phyloP scores from a whole-genome alignment of 2,888 invertebrate species.

The Heliconius charithonia region DNA sequence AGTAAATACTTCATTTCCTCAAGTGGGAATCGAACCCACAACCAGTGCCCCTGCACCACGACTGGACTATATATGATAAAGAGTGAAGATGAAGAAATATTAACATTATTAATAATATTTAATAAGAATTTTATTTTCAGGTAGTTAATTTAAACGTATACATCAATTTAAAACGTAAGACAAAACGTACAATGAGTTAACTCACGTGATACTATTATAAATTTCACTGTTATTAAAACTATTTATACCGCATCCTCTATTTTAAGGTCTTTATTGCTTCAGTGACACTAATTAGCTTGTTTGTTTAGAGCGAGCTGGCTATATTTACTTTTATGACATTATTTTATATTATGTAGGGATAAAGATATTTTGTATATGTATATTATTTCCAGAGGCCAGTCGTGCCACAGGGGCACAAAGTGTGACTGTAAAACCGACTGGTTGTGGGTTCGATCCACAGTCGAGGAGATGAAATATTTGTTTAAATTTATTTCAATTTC shows the following conservation, averaged over 20 bases:
- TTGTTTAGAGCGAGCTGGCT: conserved; percentile 21
- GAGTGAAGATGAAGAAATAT: too few relatives aligned
- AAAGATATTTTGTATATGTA: too few relatives aligned
- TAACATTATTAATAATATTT: too few relatives aligned
- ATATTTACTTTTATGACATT: conserved; percentile 16
- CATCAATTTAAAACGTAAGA: neutral
- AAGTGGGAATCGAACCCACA: neutral
- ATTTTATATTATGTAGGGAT: conserved; percentile 3
- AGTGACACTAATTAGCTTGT: conserved; percentile 42
- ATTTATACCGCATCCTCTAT: conserved; percentile 37
- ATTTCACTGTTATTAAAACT: conserved; percentile 27
- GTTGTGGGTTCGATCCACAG: too few relatives aligned
- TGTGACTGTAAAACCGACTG: too few relatives aligned
- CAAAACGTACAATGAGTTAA: neutral
- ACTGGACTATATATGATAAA: neutral
- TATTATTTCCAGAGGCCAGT: too few relatives aligned
- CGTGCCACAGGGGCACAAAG: too few relatives aligned
- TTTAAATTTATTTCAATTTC: too few relatives aligned
- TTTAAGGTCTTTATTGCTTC: conserved; percentile 40
- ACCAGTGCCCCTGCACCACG: neutral
- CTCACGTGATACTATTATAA: conserved; percentile 4
- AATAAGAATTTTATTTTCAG: too few relatives aligned
- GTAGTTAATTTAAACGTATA: neutral
- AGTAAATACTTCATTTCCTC: neutral
- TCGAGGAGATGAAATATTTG: too few relatives aligned